Conservation (phyloP, 2,113 vertebrate genomes). For the Campylorhamphus procurvoides region DNA sequence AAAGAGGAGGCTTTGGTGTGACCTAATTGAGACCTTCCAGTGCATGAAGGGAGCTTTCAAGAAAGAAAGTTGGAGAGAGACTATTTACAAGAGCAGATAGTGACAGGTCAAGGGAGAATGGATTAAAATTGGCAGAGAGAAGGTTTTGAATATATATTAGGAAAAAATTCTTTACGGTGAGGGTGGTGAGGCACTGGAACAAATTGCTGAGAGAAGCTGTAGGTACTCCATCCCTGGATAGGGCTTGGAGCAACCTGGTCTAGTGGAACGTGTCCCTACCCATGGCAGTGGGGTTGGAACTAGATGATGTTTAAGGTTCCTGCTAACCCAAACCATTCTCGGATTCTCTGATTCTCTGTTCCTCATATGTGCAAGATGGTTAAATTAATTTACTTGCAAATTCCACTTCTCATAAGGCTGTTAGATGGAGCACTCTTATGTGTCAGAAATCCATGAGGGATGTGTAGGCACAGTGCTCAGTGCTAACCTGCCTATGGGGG, state of each 20-base stretch:
- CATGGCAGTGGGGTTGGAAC: background rate
- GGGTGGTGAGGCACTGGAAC: background rate
- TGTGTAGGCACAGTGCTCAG: rapidly evolving
- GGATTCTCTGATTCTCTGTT: background rate
- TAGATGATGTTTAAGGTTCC: background rate
- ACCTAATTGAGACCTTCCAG: background rate
- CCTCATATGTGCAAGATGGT: background rate
- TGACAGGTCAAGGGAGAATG: background rate
- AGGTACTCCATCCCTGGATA: background rate
- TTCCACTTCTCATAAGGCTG: background rate
- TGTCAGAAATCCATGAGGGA: background rate
- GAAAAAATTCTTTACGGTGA: background rate
- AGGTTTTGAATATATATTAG: background rate
- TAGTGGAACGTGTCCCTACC: background rate
- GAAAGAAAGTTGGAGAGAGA: background rate
- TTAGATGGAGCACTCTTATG: rapidly evolving
- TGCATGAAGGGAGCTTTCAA: background rate
- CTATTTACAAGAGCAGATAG: background rate
- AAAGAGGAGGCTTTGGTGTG: background rate
- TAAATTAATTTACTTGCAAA: background rate
- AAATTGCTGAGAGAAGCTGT: background rate
- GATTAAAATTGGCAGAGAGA: background rate
- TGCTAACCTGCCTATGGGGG: background rate
- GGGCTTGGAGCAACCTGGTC: background rate
- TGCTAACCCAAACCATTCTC: background rate